A percentile compares a stretch with the other conserved stretches of the same genome.
Conservation (phyloP, 2,113 vertebrate species). For the Trematocara macrostoma region DNA sequence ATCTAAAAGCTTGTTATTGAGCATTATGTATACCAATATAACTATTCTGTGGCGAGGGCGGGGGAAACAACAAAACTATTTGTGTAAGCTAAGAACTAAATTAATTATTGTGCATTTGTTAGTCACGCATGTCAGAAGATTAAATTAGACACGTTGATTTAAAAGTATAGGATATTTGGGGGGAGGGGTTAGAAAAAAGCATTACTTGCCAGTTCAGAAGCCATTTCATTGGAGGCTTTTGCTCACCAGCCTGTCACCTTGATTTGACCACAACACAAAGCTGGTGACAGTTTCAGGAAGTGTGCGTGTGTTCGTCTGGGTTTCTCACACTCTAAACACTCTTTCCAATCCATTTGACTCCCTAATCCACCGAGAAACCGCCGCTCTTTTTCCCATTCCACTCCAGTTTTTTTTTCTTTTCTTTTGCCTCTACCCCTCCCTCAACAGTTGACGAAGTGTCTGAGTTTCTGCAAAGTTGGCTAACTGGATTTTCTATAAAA, state of each 20-base stretch:
- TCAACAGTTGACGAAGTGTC: constrained; percentile 12
- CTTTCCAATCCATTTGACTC: constrained; percentile 64
- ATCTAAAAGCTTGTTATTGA: background rate
- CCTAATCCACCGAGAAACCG: constrained; percentile 61
- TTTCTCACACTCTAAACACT: constrained; percentile 55
- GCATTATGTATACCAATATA: background rate
- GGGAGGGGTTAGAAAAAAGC: background rate
- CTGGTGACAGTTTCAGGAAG: constrained; percentile 51
- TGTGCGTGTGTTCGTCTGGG: constrained; percentile 28
- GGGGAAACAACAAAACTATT: background rate
- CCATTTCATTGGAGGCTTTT: constrained; percentile 24
- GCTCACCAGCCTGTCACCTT: constrained; percentile 48
- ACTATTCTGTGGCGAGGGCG: too few species aligned
- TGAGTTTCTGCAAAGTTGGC: constrained; percentile 28
- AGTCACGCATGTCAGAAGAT: background rate
- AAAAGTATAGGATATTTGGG: background rate
- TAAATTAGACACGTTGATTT: background rate
- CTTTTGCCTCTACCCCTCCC: background rate
- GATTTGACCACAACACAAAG: constrained; percentile 49
- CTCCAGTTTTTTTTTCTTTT: constrained; percentile 2
- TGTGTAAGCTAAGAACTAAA: background rate
- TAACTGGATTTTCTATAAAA: constrained; percentile 51
- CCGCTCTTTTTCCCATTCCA: constrained; percentile 29
- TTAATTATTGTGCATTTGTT: background rate
- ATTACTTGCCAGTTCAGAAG: constrained; percentile 9